Percentiles rank a stretch among this genome's conserved stretches.
phyloP scores from a whole-genome alignment of 1,140 invertebrate species.

The Microplitis mediator region DNA sequence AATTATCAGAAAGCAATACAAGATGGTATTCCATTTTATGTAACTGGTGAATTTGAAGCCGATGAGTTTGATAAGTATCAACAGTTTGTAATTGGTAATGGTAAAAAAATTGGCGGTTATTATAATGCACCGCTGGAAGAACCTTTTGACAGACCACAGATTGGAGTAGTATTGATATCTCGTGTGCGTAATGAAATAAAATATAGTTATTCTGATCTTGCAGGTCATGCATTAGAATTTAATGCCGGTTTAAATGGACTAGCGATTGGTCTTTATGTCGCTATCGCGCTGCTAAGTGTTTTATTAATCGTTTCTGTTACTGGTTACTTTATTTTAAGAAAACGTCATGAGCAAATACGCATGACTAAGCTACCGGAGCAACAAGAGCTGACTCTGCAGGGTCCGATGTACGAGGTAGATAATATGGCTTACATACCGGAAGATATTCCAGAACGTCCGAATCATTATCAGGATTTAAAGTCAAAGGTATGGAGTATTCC shows the following conservation, averaged over 20 bases:
- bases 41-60: constrained; percentile 76
- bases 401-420: constrained; percentile 69
- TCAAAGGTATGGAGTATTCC: constrained; percentile 76
- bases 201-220: constrained; percentile 69
- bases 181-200: constrained; percentile 68
- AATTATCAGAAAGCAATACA: constrained; percentile 66
- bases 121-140: constrained; percentile 78
- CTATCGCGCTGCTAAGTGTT: constrained; percentile 67
- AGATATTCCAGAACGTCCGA: constrained; percentile 69
- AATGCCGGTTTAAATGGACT: constrained; percentile 43
- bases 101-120: constrained; percentile 74
- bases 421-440: constrained; percentile 71
- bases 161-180: constrained; percentile 77
- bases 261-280: constrained; percentile 64
- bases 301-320: constrained; percentile 67
- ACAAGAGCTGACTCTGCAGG: constrained; percentile 72
- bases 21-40: constrained; percentile 75
- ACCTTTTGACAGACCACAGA: constrained; percentile 60
- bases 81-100: constrained; percentile 80
- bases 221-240: constrained; percentile 51
- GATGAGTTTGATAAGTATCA: constrained; percentile 63
- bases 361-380: constrained; percentile 65
- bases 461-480: constrained; percentile 77
- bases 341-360: constrained; percentile 60
- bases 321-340: constrained; percentile 67